These are phyloP conservation scores for Typhlichthys subterraneus DNA, from an alignment of 2,797 vertebrate genomes.

Conservation along the genomic window DNA sequence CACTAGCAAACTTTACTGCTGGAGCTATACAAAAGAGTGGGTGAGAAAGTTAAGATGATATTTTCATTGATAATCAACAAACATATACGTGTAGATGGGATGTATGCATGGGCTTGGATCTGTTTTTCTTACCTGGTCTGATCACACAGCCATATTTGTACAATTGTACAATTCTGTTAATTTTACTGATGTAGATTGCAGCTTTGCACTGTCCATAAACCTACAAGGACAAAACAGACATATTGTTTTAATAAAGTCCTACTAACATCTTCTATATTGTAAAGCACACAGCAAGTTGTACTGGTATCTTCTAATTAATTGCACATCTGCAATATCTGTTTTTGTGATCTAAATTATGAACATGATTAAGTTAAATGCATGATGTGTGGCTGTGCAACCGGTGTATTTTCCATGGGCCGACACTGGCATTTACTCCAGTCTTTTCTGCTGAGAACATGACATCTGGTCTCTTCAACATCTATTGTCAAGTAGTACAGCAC, in stretches of 20 bases:
- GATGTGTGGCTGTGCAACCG: conserved; percentile 45
- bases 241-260: background rate
- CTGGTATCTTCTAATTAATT: too few species aligned
- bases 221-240: conserved; percentile 47
- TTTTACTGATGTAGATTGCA: conserved; percentile 66
- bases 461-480: conserved; percentile 76
- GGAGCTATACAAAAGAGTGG: conserved; percentile 52
- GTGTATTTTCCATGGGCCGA: conserved; percentile 13
- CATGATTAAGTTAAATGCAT: background rate
- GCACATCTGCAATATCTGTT: too few species aligned
- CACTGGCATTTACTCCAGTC: conserved; percentile 57
- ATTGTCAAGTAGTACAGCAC: conserved; percentile 71
- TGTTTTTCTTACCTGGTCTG: conserved; percentile 69
- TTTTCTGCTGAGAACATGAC: conserved; percentile 69
- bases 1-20: accelerated
- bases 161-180: conserved; percentile 68
- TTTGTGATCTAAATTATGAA: too few species aligned
- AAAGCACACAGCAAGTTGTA: background rate
- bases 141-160: conserved; percentile 73
- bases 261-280: background rate
- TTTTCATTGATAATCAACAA: too few species aligned
- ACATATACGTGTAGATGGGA: too few species aligned
- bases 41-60: background rate
- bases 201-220: conserved; percentile 78
- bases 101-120: too few species aligned